Conservation (phyloP, 2,888 invertebrate genomes). For the Panorpa germanica region DNA sequence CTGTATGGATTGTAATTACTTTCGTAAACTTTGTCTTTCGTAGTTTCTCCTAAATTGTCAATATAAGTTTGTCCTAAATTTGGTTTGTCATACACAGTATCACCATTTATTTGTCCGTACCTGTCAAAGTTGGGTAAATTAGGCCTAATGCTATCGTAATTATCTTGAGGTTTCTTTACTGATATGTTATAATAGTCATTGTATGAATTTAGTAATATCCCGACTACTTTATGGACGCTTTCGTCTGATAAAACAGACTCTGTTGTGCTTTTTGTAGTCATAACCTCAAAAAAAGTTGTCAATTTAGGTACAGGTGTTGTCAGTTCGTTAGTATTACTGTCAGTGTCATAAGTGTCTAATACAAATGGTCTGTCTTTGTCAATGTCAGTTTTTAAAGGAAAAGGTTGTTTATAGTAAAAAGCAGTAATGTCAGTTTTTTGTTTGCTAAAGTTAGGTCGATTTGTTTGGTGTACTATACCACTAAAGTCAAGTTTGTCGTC, state of each 20-base stretch:
- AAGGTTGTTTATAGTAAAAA: conserved; percentile 14
- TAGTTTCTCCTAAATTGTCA: too few species aligned
- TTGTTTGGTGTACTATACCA: conserved; percentile 3
- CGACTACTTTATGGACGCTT: too few species aligned
- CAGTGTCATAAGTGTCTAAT: conserved; percentile 10
- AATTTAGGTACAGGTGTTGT: background rate
- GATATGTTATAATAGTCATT: too few species aligned
- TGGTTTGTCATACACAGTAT: too few species aligned
- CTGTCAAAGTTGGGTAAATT: too few species aligned
- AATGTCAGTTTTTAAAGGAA: conserved; percentile 28
- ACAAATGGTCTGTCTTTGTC: conserved; percentile 14
- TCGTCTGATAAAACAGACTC: conserved; percentile 13
- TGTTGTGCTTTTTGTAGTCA: conserved; percentile 4
- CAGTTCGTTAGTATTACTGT: conserved; percentile 12
- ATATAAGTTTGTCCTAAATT: too few species aligned
- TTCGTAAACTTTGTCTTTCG: too few species aligned
- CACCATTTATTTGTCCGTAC: too few species aligned
- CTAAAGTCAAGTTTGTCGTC: conserved; percentile 14
- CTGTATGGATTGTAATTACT: too few species aligned
- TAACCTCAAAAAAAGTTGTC: conserved; percentile 12
- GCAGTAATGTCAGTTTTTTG: conserved; percentile 15
- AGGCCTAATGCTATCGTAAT: too few species aligned
- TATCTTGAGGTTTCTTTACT: too few species aligned
- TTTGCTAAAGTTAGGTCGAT: background rate
- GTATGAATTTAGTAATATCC: too few species aligned